phyloP scores from a whole-genome alignment of 2,797 vertebrate species.

The Harpagifer antarcticus region DNA sequence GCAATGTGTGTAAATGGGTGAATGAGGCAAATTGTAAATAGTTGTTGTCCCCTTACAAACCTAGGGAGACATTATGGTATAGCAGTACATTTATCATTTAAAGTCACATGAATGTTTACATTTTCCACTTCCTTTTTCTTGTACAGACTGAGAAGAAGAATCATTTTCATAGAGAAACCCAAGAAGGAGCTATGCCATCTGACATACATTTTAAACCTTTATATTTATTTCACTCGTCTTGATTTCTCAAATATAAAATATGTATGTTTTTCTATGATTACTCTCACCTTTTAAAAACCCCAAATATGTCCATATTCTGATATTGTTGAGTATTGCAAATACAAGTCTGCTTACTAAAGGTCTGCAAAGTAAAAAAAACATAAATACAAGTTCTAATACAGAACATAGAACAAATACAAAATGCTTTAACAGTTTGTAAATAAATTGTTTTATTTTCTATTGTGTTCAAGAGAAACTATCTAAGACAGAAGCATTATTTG shows the following conservation, averaged over 20 bases:
- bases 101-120: too few relatives aligned
- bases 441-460: not conserved
- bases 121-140: not conserved
- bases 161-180: not conserved
- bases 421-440: not conserved
- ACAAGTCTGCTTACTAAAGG: not conserved
- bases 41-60: too few relatives aligned
- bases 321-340: not conserved
- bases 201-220: not conserved
- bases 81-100: too few relatives aligned
- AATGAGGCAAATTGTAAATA: too few relatives aligned
- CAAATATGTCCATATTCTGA: not conserved
- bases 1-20: too few relatives aligned
- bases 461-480: not conserved
- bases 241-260: not conserved
- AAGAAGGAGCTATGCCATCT: not conserved
- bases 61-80: too few relatives aligned
- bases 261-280: not conserved
- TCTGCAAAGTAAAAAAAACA: not conserved
- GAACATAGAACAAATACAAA: not conserved
- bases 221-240: not conserved
- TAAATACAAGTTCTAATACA: not conserved
- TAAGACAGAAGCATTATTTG: not conserved
- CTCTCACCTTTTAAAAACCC: not conserved
- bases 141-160: not conserved